Conservation (phyloP, 2,797 vertebrate species). For the Eremophila alpestris region DNA sequence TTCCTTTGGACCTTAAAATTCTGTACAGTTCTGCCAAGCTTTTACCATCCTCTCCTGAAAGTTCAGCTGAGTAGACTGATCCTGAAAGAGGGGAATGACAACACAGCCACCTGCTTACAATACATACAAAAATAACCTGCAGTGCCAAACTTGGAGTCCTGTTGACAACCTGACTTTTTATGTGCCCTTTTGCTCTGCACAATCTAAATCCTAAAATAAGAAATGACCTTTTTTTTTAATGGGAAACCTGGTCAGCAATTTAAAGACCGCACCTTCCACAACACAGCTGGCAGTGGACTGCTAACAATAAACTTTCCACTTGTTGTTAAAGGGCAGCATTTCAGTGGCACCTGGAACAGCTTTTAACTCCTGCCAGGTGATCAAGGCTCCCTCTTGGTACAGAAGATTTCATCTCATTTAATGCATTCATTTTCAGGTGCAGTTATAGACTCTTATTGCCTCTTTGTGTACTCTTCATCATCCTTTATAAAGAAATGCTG, state of each 20-base stretch:
- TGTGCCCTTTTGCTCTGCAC: not conserved
- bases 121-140: not conserved
- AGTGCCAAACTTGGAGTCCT: not conserved
- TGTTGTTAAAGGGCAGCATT: not conserved
- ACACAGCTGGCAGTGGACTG: not conserved
- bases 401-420: not conserved
- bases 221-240: not conserved
- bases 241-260: not conserved
- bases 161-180: conserved; percentile 10
- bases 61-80: not conserved
- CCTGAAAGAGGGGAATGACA: not conserved
- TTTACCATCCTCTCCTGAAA: not conserved
- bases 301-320: not conserved
- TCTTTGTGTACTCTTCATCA: not conserved
- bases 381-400: not conserved
- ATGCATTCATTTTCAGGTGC: not conserved
- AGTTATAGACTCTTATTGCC: not conserved
- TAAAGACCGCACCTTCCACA: not conserved
- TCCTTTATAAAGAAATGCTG: not conserved
- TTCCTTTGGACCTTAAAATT: not conserved
- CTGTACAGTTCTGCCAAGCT: not conserved
- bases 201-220: conserved; percentile 7
- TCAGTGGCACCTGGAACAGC: not conserved
- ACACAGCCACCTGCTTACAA: conserved; percentile 29
- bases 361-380: not conserved